Percentiles rank a stretch among this genome's conserved stretches.
Conservation (phyloP, 2,888 invertebrate genomes). For the Cephus sareptanus region DNA sequence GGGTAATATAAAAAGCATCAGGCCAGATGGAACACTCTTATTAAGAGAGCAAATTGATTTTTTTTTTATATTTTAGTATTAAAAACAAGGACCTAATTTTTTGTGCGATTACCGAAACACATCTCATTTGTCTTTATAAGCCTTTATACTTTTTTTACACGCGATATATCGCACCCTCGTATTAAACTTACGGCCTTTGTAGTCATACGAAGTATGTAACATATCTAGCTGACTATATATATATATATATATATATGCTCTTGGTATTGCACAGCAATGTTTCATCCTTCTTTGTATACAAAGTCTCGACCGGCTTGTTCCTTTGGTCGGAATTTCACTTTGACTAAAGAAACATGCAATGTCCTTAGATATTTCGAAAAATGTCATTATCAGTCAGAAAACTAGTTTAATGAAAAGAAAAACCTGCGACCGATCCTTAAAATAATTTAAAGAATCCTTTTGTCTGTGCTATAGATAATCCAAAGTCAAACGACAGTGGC, state of each 20-base stretch:
- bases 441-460: neutral
- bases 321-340: neutral
- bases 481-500: slow-evolving; percentile 19
- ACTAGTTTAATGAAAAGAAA: neutral
- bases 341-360: neutral
- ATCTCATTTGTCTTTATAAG: neutral
- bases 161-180: neutral
- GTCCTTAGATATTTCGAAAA: neutral
- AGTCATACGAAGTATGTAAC: neutral
- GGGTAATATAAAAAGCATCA: neutral
- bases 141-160: neutral
- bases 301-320: neutral
- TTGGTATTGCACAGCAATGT: slow-evolving; percentile 31
- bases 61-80: neutral
- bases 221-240: no score
- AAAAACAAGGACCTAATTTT: neutral
- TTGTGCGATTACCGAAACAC: neutral
- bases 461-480: neutral
- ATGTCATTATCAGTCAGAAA: neutral
- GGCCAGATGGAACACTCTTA: neutral
- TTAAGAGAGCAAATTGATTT: neutral
- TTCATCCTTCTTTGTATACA: slow-evolving; percentile 21
- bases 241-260: neutral
- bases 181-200: neutral
- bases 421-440: no score